Base-by-base conservation (phyloP, 2,888 invertebrate genomes). In the Hemaris fuciformis region DNA sequence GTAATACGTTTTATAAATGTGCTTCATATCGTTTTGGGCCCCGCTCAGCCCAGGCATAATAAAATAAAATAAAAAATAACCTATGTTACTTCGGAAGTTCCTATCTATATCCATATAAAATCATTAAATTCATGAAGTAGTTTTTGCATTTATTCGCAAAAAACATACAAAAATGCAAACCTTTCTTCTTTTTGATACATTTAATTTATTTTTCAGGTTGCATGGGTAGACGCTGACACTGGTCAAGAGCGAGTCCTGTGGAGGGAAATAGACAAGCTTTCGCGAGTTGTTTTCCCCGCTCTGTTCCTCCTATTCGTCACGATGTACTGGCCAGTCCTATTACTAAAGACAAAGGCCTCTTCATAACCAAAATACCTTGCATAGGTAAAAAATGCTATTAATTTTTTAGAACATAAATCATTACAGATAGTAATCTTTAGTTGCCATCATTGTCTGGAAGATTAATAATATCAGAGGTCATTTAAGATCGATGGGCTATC, bases 251-350 rank as follows among this genome's bases (percentile, higher is more conserved):
- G 95, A 72, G 94, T 96, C n/a, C 93, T 96, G 71, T 97, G 96
- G 94, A 93, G 95, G 61, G 95, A 96, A 89, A 96, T 97, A 66
- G 97, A 97, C 84, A 94, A 95, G 75, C 93, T 96, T 3, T 96
- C 96, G 3, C 93, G 96, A 59, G 94, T 96, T 57, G 94, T 96
- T 4, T 97, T 97, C 82, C 97, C 97, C 6, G 94, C 94, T 15
- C 81, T 96, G n/a, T 97, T 97, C 85, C 93, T 96, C 18, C 92
- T 96, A 18, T 97, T 97, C 81, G 94, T 95, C 60, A 92, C 95
- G 0, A 91, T 96, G 77, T 97, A 96, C 85, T 97, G 97, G 96
- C 96, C 96, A 0, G 95, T 96, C 64, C 87, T 97, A 57, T 85
- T 96, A 56, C 89, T 96, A 70, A 95, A 95, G 77, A 95, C 95